Percentiles rank a stretch among this genome's conserved stretches.
phyloP scores from a whole-genome alignment of 2,888 invertebrate species.

The Amphiduros pacificus region DNA sequence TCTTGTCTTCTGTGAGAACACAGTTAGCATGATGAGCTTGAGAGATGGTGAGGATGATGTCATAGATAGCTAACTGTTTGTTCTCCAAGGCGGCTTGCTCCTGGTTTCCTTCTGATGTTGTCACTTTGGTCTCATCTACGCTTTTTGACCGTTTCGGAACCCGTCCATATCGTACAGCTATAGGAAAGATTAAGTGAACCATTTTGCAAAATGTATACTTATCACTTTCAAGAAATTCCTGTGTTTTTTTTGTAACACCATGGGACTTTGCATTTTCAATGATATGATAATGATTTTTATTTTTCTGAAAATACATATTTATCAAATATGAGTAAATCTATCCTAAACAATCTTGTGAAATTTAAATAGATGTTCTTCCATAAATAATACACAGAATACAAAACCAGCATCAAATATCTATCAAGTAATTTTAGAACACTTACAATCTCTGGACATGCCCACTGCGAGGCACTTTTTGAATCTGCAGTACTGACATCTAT shows the following conservation, averaged over 20 bases:
- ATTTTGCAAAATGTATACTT: too few species aligned
- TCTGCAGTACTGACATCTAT: constrained; percentile 57
- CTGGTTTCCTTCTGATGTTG: constrained; percentile 35
- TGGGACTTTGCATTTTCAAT: too few species aligned
- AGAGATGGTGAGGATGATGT: constrained; percentile 77
- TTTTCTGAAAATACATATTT: too few species aligned
- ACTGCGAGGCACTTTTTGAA: constrained; percentile 57
- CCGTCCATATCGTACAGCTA: constrained; percentile 76
- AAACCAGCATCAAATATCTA: too few species aligned
- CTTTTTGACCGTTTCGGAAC: constrained; percentile 92
- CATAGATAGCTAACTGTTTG: constrained; percentile 71
- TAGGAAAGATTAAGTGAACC: neutral
- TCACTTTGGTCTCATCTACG: constrained; percentile 64
- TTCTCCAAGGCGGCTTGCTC: constrained; percentile 18
- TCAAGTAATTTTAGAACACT: constrained; percentile 19
- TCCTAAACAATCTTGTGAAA: too few species aligned
- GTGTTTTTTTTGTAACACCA: too few species aligned
- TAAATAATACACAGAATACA: too few species aligned
- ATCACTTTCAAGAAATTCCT: too few species aligned
- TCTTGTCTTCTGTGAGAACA: constrained; percentile 84
- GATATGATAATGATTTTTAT: too few species aligned
- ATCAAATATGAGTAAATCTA: too few species aligned
- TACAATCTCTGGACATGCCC: constrained; percentile 56
- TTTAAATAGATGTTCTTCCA: too few species aligned
- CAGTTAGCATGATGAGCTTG: constrained; percentile 84